Base-by-base conservation (phyloP, 2,113 vertebrate genomes). In the Diphyllodes magnificus region DNA sequence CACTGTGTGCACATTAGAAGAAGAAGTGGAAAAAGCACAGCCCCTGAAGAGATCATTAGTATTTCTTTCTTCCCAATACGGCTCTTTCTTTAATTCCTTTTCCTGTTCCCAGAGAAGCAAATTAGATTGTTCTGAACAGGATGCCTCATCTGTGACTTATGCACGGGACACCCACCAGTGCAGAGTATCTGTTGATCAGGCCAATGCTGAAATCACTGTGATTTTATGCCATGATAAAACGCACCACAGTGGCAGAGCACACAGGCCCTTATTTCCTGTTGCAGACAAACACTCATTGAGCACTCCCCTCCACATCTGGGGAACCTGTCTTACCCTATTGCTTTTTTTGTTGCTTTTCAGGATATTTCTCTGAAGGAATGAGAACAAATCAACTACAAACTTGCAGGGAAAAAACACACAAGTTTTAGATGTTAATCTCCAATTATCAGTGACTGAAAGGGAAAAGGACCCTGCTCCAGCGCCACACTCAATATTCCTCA, bases 331-430 rank as follows among this genome's bases (percentile, higher is more conserved):
- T 21, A 92, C 4, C 64, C 60, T 57, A 50, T 66, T 91, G 54
- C 44, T 81, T 82, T 94, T 69, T 63, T 15, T 79, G 47, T 40
- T 88, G 80, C 81, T 75, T 90, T 82, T 28, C 56, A 66, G 51
- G 56, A 33, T 70, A 30, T 82, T 87, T 82, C 73, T 63, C 56
- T 45, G 39, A 82, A 87, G 61, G 39, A 90, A 92, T 24, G 18
- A 78, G 79, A 85, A 92, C 73, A 95, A 90, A 90, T 90, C 51
- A 71, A 64, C 56, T 87, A 90, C 78, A 90, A 87, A 70, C 64
- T 73, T 35, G 37, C 65, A 59, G 0, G 4, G 69, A 2, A 60
- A 87, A 78, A 68, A 27, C 33, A 71, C 53, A 59, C 42, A 35
- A 7, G 27, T 75, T 92, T 75, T 30, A 87, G 57, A 85, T 72